Percentiles rank a stretch among this genome's conserved stretches.
These are phyloP conservation scores for Austrolebias charrua DNA, from an alignment of 2,797 vertebrate genomes.

Conservation along the genomic window DNA sequence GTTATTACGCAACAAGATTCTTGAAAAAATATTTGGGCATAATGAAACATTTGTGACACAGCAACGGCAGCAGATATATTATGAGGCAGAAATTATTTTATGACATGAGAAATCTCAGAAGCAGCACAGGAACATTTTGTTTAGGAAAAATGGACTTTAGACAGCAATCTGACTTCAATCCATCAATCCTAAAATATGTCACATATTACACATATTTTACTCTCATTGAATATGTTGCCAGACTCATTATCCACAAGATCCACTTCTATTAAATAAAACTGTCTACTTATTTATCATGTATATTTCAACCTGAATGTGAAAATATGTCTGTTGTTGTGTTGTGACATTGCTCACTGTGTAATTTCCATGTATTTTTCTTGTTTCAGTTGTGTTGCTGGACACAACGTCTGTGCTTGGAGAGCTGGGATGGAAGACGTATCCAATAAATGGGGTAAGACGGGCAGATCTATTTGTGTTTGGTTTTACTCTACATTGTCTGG, in stretches of 20 bases:
- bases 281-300: slow-evolving; percentile 51
- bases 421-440: slow-evolving; percentile 95
- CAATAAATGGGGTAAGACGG: slow-evolving; percentile 92
- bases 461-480: slow-evolving; percentile 6
- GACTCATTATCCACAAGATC: slow-evolving; percentile 47
- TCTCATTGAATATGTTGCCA: slow-evolving; percentile 16
- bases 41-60: slow-evolving; percentile 10
- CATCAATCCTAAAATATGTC: slow-evolving; percentile 64
- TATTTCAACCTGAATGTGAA: slow-evolving; percentile 61
- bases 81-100: slow-evolving; percentile 10
- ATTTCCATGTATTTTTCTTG: slow-evolving; percentile 46
- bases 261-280: slow-evolving; percentile 46
- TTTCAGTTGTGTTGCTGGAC: slow-evolving; percentile 93
- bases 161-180: slow-evolving; percentile 74
- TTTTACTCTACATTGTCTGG: slow-evolving; percentile 16
- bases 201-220: slow-evolving; percentile 43
- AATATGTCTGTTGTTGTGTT: slow-evolving; percentile 48
- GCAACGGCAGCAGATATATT: slow-evolving; percentile 9
- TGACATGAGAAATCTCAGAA: slow-evolving; percentile 8
- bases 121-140: slow-evolving; percentile 31
- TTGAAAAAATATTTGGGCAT: slow-evolving; percentile 6
- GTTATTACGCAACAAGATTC: background rate
- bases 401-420: slow-evolving; percentile 92
- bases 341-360: slow-evolving; percentile 56
- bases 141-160: slow-evolving; percentile 59